A percentile compares a stretch with the other conserved stretches of the same genome.
phyloP scores from a whole-genome alignment of 2,797 vertebrate genomes.

The Rhinoraja longicauda region DNA sequence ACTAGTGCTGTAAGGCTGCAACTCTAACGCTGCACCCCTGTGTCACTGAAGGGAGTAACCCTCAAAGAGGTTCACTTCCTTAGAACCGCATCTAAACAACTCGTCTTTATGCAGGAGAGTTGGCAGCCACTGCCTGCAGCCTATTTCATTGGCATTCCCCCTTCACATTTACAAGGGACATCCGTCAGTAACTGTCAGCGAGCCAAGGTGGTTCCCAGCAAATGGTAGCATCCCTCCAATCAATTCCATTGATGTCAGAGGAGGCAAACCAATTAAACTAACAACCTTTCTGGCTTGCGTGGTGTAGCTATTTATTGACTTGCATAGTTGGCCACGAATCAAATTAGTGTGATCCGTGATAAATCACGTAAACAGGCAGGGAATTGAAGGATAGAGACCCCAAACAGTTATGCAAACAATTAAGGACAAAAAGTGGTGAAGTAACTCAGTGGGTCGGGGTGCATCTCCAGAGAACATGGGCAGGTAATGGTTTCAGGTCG shows the following conservation, averaged over 20 bases:
- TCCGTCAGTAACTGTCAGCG: not conserved
- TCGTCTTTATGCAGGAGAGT: not conserved
- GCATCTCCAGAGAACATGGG: no score
- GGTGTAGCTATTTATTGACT: not conserved
- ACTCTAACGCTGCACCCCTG: no score
- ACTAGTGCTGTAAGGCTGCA: no score
- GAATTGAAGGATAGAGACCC: no score
- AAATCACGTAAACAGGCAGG: not conserved
- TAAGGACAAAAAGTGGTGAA: no score
- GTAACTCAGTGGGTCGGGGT: no score
- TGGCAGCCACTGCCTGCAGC: not conserved
- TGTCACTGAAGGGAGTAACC: not conserved
- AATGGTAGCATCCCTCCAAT: not conserved
- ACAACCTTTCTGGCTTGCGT: not conserved
- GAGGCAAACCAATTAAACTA: not conserved
- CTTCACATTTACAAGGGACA: not conserved
- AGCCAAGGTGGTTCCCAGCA: not conserved
- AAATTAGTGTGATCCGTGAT: not conserved
- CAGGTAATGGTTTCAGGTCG: no score
- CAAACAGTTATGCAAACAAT: no score
- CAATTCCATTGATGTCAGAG: not conserved
- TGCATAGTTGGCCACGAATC: not conserved
- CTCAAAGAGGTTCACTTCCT: not conserved
- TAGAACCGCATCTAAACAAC: not conserved
- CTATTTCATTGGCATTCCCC: not conserved